Conservation (phyloP, 2,888 invertebrate genomes). For the Ernsta delagoae region DNA sequence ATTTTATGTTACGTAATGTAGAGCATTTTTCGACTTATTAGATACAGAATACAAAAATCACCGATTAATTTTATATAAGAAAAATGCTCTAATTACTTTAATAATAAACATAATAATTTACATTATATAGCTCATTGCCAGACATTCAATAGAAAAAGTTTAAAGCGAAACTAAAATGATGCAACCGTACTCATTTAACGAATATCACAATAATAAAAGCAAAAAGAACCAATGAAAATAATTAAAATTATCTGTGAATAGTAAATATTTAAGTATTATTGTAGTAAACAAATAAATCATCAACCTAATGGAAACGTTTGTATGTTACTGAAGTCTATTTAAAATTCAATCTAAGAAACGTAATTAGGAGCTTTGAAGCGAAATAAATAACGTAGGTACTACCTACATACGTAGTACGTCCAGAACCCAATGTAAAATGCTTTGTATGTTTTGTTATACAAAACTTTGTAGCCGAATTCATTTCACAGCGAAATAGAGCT, state of each 20-base stretch:
- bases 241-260: too few species aligned
- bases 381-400: not conserved
- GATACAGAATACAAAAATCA: not conserved
- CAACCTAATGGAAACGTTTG: too few species aligned
- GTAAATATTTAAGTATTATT: too few species aligned
- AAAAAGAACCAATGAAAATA: not conserved
- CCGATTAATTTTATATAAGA: constrained; percentile 7
- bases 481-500: constrained; percentile 20
- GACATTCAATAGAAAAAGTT: constrained; percentile 13
- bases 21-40: constrained; percentile 19
- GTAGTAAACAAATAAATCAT: too few species aligned
- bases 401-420: not conserved
- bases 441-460: constrained; percentile 3
- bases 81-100: constrained; percentile 27
- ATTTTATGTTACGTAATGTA: constrained; percentile 41
- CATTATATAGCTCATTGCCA: constrained; percentile 28
- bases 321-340: too few species aligned
- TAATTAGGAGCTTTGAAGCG: not conserved
- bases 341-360: not conserved
- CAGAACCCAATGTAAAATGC: constrained; percentile 10
- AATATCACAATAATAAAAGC: not conserved
- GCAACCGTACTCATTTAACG: constrained; percentile 16
- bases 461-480: constrained; percentile 17
- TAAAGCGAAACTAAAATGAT: constrained; percentile 26
- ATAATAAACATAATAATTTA: constrained; percentile 11